phyloP scores from a whole-genome alignment of 2,113 vertebrate species.

The Caloenas nicobarica region DNA sequence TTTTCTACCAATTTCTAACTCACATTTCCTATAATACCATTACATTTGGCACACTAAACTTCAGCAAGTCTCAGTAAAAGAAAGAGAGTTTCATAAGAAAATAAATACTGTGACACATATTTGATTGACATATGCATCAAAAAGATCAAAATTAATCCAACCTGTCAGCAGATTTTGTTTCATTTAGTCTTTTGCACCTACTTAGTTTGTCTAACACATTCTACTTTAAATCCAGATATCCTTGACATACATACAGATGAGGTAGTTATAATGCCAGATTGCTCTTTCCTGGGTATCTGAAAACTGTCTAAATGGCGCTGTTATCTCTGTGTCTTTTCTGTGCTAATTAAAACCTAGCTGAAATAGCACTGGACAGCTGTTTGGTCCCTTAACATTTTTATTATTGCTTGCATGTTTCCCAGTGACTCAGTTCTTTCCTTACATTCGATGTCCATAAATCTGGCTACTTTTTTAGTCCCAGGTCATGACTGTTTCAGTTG shows the following conservation, averaged over 20 bases:
- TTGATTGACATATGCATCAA: not conserved
- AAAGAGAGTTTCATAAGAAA: not conserved
- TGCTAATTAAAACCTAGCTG: not conserved
- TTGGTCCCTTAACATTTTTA: not conserved
- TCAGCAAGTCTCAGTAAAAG: not conserved
- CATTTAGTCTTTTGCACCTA: not conserved
- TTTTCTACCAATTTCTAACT: not conserved
- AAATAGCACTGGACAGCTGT: not conserved
- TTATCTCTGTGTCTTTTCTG: not conserved
- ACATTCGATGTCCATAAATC: slow-evolving; percentile 9
- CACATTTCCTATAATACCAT: not conserved
- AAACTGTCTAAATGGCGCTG: not conserved
- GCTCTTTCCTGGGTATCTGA: not conserved
- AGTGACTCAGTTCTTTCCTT: not conserved
- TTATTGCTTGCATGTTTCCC: not conserved
- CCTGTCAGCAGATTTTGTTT: not conserved
- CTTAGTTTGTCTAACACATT: not conserved
- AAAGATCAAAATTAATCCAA: not conserved
- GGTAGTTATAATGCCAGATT: not conserved
- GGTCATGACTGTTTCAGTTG: not conserved
- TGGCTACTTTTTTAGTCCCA: not conserved
- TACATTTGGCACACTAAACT: not conserved
- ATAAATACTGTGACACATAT: not conserved
- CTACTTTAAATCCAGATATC: not conserved
- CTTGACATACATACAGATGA: not conserved